Percentiles rank a stretch among this genome's conserved stretches.
Conservation (phyloP, 2,797 vertebrate species). For the Onychomys arenicola region DNA sequence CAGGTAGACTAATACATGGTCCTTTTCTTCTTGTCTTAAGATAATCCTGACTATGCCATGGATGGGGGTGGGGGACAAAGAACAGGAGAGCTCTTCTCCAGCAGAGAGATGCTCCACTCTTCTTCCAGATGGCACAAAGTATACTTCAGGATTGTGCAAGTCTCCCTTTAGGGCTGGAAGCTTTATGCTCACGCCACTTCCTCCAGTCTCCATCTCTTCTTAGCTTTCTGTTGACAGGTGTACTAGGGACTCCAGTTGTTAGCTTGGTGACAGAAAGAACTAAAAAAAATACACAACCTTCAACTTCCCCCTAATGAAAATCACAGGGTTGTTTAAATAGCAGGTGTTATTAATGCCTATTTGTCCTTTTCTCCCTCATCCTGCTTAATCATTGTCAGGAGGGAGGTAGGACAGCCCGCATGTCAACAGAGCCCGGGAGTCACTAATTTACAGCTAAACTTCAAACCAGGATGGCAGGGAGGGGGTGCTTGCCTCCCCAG, state of each 20-base stretch:
- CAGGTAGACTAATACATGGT: neutral
- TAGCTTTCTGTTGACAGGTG: neutral
- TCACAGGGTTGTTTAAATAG: conserved; percentile 52
- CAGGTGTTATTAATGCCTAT: conserved; percentile 6
- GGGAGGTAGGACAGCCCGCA: neutral
- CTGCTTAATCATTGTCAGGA: conserved; percentile 10
- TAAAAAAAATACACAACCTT: neutral
- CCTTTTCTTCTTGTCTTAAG: conserved; percentile 36
- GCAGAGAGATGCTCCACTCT: neutral
- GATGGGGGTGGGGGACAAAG: neutral
- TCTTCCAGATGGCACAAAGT: neutral
- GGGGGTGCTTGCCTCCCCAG: neutral
- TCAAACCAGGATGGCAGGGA: neutral
- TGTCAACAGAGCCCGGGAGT: conserved; percentile 4
- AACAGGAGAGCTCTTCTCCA: neutral
- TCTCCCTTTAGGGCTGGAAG: neutral
- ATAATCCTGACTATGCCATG: neutral
- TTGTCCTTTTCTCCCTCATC: neutral
- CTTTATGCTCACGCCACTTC: neutral
- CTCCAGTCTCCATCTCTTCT: neutral
- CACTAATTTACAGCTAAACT: conserved; percentile 1
- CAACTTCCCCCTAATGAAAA: conserved; percentile 30
- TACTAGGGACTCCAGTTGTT: neutral
- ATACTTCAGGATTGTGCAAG: neutral
- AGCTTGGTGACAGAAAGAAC: conserved; percentile 16